These are phyloP conservation scores for Phrynocephalus guinanensis DNA, from an alignment of 2,797 vertebrate species.

Conservation along the genomic window DNA sequence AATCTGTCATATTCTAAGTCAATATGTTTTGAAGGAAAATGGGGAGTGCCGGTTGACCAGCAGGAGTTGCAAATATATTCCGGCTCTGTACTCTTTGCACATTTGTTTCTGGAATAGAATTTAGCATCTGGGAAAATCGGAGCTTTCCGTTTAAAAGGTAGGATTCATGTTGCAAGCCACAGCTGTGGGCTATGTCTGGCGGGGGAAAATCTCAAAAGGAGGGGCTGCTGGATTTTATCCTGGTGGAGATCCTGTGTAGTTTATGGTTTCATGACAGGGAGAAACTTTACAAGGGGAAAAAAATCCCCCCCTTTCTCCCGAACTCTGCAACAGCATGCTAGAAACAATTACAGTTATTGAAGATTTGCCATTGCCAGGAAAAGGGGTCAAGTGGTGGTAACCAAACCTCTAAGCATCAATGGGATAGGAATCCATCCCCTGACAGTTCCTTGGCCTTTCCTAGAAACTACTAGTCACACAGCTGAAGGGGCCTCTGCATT, in stretches of 20 bases:
- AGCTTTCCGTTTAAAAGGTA: background rate
- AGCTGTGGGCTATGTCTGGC: background rate
- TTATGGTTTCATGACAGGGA: background rate
- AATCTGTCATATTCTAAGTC: conserved; percentile 56
- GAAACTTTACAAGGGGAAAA: background rate
- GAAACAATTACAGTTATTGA: background rate
- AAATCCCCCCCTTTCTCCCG: background rate
- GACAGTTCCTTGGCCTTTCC: background rate
- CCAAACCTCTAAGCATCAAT: background rate
- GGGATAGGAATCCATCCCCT: background rate
- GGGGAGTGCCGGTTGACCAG: conserved; percentile 50
- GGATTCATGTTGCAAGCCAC: conserved; percentile 40
- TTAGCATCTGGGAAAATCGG: conserved; percentile 14
- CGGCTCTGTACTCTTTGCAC: background rate
- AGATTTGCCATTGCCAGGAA: background rate
- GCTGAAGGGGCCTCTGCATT: background rate
- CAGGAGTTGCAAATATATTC: conserved; percentile 3
- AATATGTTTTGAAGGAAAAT: conserved; percentile 55
- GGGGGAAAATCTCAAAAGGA: background rate
- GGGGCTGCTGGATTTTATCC: background rate
- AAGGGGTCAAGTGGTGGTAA: background rate
- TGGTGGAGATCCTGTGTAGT: background rate
- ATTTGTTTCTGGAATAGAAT: conserved; percentile 22
- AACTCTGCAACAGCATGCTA: background rate
- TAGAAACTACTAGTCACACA: background rate